Evolutionary conservation across 1,140 invertebrate genomes (phyloP), one percentile per base, ranked within the genome.

Genomic region (Frieseomelitta varia): DNA sequence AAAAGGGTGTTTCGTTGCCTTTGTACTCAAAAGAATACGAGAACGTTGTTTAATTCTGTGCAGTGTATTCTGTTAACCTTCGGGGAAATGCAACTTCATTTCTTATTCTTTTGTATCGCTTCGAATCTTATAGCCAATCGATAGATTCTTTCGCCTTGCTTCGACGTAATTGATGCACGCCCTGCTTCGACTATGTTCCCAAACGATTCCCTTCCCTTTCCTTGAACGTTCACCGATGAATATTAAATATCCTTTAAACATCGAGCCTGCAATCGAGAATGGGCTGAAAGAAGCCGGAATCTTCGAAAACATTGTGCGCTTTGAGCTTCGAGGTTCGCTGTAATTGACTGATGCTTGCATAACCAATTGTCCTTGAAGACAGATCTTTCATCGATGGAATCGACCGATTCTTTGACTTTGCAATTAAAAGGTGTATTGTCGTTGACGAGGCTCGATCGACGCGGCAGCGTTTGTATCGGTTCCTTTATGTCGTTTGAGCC

Each of bases 281-380:
- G 10, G 6, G 51, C 8, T 8, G 24, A 67, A 67, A 15, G n/a
- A 21, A 53, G 4, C 1, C 3, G 21, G 4, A 47, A 15, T 30
- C 24, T 11, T 10, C n/a, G 15, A 34, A 39, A 77, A 65, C 17
- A 19, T 21, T 15, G 24, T 14, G 15, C 11, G 68, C 79, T 53
- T 81, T 81, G 53, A 47, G 47, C 55, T 72, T 72, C 10, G 21
- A 81, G 17, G 55, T n/a, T 55, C 24, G 79, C 53, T 56, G 27
- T 81, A 81, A 81, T 81, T 75, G 71, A 81, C 47, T 75, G 58
- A 14, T 39, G 71, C 71, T 81, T 75, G 79, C 71, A 73, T 81
- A 81, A 81, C 39, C 79, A 74, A 81, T 81, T 58, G 47, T 73
- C 79, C 79, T 73, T 81, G 79, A n/a, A 74, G 19, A 14, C 53